phyloP scores from a whole-genome alignment of 2,797 vertebrate species.

The Brachyrhaphis roseni region DNA sequence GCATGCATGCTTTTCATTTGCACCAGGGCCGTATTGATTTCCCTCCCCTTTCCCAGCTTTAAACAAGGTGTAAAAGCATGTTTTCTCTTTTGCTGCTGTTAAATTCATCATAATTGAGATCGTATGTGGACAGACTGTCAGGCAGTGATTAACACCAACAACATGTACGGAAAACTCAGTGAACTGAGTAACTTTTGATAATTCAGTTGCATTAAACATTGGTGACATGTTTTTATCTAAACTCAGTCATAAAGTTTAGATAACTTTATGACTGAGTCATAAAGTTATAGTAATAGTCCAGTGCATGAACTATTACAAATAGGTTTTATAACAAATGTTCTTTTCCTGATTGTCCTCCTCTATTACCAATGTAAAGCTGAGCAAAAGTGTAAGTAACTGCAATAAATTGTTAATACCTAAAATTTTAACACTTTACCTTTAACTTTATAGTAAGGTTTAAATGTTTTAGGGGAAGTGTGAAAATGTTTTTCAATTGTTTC shows the following conservation, averaged over 20 bases:
- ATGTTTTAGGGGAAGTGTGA: background rate
- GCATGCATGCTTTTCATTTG: constrained; percentile 71
- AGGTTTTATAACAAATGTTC: background rate
- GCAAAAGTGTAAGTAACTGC: background rate
- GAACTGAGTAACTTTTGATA: background rate
- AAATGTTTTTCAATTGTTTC: constrained; percentile 1
- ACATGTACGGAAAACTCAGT: background rate
- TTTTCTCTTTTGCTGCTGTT: constrained; percentile 40
- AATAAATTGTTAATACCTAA: background rate
- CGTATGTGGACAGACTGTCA: constrained; percentile 31
- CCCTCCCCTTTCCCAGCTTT: constrained; percentile 37
- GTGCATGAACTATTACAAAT: background rate
- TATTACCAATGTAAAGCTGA: constrained; percentile 5
- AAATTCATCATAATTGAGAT: constrained; percentile 32
- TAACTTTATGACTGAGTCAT: too few relatives aligned
- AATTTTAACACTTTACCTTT: too few relatives aligned
- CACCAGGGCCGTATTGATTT: constrained; percentile 67
- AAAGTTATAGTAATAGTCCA: too few relatives aligned
- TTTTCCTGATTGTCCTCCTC: background rate
- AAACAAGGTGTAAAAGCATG: constrained; percentile 51
- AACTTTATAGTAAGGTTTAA: too few relatives aligned
- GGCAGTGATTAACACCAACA: constrained; percentile 32
- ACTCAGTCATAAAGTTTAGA: background rate
- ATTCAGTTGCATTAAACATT: background rate
- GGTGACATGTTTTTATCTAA: background rate